Base-by-base conservation (phyloP, 2,888 invertebrate genomes). In the Scrobipalpa atriplicella region DNA sequence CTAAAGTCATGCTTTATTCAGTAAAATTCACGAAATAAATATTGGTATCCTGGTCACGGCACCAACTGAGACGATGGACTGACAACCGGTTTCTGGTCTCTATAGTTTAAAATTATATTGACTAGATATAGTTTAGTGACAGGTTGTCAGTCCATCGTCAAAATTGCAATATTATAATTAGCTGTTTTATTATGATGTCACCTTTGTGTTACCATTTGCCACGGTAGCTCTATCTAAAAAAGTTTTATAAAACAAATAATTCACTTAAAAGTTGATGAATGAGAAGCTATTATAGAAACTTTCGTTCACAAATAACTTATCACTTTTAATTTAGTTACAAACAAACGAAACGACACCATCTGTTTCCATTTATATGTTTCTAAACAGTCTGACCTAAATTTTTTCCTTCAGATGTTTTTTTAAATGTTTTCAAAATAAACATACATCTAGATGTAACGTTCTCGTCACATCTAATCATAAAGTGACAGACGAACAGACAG, bases 401-500 rank as follows among this genome's bases (percentile, higher is more conserved):
- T 52, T 18, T 54, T 11, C 10, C 5, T 21, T 21, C 21, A 54
- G 21, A 54, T 47, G 47, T 47, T 47, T 19, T 47, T 47, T 19
- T 21, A 54, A 54, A 54, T 18, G 21, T 21, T 18, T 54, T 54
- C 19, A 21, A 54, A 54, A 54, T 54, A 54, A 54, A 18, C 21
- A 21, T n/a, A n/a, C 16, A 21, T 21, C 54, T 19, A 7, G 21
- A 18, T 18, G 58, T n/a, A 38, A n/a, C 16, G n/a, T 16, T 38
- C 38, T 58, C 58, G 36, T 38, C 58, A 58, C 38, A 58, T 58
- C 52, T 36, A 62, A 41, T 66, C 41, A 63, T 64, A 19, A 54
- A 60, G 54, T 52, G 67, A 67, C 64, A n/a, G 60, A 60, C 64
- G 39, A 52, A 60, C 64, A 10, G 67, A 67, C 64, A 65, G 51